These are phyloP conservation scores for Cartodere bifasciata DNA, from an alignment of 2,888 invertebrate species.

Conservation along the genomic window DNA sequence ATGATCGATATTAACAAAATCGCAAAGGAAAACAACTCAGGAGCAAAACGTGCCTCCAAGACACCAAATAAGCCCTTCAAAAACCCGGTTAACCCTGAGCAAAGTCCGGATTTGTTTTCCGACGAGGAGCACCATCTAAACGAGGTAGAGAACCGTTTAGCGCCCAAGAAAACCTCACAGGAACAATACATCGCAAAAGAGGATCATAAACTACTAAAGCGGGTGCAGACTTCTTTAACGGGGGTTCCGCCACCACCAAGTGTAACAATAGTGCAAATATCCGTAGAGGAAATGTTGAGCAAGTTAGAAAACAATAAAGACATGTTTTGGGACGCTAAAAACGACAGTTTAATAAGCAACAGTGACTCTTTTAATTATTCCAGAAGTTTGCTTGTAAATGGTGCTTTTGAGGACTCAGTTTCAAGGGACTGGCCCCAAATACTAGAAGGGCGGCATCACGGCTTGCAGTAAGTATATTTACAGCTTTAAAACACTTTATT, in stretches of 20 bases:
- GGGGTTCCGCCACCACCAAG: constrained; percentile 67
- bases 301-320: constrained; percentile 25
- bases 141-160: constrained; percentile 1
- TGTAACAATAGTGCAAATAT: constrained; percentile 52
- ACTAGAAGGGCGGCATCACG: constrained; percentile 50
- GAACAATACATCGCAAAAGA: constrained; percentile 23
- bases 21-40: background rate
- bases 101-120: constrained; percentile 51
- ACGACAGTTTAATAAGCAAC: constrained; percentile 6
- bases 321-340: constrained; percentile 22
- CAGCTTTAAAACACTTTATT: background rate
- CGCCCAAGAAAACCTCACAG: constrained; percentile 12
- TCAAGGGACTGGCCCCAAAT: constrained; percentile 46
- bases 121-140: constrained; percentile 38
- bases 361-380: constrained; percentile 14
- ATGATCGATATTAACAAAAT: background rate
- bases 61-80: background rate
- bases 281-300: constrained; percentile 51
- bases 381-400: constrained; percentile 24
- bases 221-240: constrained; percentile 45
- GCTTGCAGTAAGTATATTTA: constrained; percentile 52
- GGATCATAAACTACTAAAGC: constrained; percentile 33
- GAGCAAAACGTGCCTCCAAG: background rate
- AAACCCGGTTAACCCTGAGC: constrained; percentile 1
- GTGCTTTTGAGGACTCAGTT: constrained; percentile 32